phyloP scores from a whole-genome alignment of 2,797 vertebrate genomes.

The Pseudomugil gertrudae region DNA sequence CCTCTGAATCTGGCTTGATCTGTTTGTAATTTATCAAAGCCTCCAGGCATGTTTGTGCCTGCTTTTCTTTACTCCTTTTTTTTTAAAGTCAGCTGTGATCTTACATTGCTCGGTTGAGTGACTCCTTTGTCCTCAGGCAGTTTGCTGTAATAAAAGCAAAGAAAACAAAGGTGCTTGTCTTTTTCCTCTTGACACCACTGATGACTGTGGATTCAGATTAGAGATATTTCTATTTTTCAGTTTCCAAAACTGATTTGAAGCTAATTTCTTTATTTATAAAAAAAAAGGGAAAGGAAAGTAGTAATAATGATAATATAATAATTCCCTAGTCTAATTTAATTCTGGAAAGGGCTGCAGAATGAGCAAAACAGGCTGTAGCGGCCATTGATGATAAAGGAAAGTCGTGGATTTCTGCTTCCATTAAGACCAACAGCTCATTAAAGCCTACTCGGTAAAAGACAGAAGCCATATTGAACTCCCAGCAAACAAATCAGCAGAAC shows the following conservation, averaged over 20 bases:
- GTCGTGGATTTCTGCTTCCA: constrained; percentile 42
- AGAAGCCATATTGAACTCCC: constrained; percentile 48
- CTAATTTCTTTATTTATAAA: no score
- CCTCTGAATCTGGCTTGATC: background rate
- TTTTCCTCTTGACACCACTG: no score
- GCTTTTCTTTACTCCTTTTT: no score
- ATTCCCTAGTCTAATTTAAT: constrained; percentile 5
- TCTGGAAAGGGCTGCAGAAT: constrained; percentile 8
- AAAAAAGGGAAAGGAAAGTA: background rate
- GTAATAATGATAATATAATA: constrained; percentile 17
- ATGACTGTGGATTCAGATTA: no score
- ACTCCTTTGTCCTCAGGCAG: background rate
- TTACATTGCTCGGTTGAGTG: background rate
- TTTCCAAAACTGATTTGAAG: background rate
- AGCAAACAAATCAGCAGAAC: constrained; percentile 56
- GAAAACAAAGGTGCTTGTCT: background rate
- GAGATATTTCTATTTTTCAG: background rate
- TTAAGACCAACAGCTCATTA: constrained; percentile 63
- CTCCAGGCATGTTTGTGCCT: background rate
- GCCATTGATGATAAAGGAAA: constrained; percentile 48
- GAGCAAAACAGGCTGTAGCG: constrained; percentile 23
- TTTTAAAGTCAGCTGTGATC: no score
- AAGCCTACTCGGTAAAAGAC: constrained; percentile 50
- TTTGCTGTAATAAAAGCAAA: background rate
- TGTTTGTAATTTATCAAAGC: background rate